Percentiles rank a stretch among this genome's conserved stretches.
These are phyloP conservation scores for Rhizomys pruinosus DNA, from an alignment of 2,113 vertebrate genomes.

Conservation along the genomic window DNA sequence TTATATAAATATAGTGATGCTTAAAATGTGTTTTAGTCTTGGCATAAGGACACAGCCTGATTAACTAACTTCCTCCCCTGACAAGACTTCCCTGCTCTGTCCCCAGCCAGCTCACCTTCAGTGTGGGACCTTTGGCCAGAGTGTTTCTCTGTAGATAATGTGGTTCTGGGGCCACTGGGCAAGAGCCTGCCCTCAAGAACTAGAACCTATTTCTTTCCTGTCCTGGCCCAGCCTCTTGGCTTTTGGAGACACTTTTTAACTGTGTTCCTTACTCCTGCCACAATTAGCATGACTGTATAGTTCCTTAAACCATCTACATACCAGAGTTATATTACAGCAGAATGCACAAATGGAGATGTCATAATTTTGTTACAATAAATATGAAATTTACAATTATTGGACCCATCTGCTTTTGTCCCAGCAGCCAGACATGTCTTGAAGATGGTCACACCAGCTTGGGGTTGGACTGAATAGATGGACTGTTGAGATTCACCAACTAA, in stretches of 20 bases:
- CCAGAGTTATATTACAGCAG: conserved; percentile 90
- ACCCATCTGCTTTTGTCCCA: conserved; percentile 79
- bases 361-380: conserved; percentile 99
- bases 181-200: background rate
- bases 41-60: conserved; percentile 84
- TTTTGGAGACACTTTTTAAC: conserved; percentile 81
- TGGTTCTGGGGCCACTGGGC: conserved; percentile 36
- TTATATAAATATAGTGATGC: conserved; percentile 96
- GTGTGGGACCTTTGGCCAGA: conserved; percentile 13
- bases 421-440: conserved; percentile 39
- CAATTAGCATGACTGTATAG: conserved; percentile 95
- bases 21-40: conserved; percentile 89
- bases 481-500: background rate
- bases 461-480: background rate
- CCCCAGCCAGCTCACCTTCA: fast-evolving
- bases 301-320: conserved; percentile 92
- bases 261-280: conserved; percentile 91
- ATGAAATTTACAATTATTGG: conserved; percentile 93
- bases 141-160: conserved; percentile 29
- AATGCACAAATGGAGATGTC: conserved; percentile 94
- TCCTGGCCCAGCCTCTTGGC: conserved; percentile 58
- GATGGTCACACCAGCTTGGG: background rate
- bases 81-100: background rate
- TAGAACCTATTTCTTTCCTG: background rate
- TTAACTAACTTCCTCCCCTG: conserved; percentile 70